Evolutionary conservation across 2,888 invertebrate species (phyloP), one percentile per base, ranked within the genome.

Genomic region (Nomada ferruginata): DNA sequence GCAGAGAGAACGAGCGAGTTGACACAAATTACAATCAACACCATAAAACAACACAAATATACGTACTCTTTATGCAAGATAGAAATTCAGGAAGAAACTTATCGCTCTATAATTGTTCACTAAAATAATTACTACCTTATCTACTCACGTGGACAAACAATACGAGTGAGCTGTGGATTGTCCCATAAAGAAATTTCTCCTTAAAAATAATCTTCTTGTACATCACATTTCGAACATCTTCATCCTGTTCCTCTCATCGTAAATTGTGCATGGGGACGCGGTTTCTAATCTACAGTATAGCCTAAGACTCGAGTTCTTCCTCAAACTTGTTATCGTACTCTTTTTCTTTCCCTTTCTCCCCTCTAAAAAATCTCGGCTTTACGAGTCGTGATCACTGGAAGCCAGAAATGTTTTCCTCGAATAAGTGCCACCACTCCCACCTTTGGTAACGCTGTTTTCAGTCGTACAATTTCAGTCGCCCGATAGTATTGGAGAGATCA

Each of bases 1-100:
- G 76, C 76, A 66, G 83, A 84, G 87, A 87, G 87, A 90, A 86
- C 89, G 83, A 87, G 79, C 84, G 84, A 86, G 83, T 89, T 85
- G 82, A 83, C 86, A 73, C 79, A 60, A 78, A 84, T 80, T 61
- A 79, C 72, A 81, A 82, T 55, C 73, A 87, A 87, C 82, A 76
- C 68, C 82, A 83, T 81, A 76, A 57, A 82, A 73, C 69, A 82
- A 81, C 75, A 71, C 61, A 72, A 78, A 57, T 36, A 65, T 72
- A 77, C 60, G 52, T 23, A 55, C 61, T 18, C 59, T 71, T 70
- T 63, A 78, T 57, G 26, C 36, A 61, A 71, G 52, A 63, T 36
- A 71, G 70, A 79, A 68, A 82, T 80, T 77, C 71, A 29, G 72
- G 74, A 75, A 72, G 74, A 82, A 82, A 76, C 29, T 76, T 85